Conservation (phyloP, 2,888 invertebrate genomes). For the Abscondita cerata region DNA sequence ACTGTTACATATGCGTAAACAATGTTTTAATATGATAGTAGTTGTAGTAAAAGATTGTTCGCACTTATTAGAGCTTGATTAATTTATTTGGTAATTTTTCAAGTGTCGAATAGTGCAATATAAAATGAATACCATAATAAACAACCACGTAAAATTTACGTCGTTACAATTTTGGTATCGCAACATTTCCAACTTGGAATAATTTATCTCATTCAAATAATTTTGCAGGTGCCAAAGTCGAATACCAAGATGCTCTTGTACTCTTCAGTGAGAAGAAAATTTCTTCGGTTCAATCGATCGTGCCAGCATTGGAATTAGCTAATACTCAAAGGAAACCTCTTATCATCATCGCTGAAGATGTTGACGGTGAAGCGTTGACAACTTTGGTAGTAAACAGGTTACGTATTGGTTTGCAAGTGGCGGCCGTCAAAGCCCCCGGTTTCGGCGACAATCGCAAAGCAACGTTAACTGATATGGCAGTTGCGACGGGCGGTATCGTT, state of each 20-base stretch:
- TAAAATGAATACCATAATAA: slow-evolving; percentile 14
- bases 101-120: slow-evolving; percentile 37
- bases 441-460: slow-evolving; percentile 62
- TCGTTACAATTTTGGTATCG: not conserved
- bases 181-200: not conserved
- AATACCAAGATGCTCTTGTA: slow-evolving; percentile 95
- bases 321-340: slow-evolving; percentile 93
- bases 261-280: slow-evolving; percentile 98
- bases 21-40: no score
- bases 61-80: slow-evolving; percentile 40
- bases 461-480: slow-evolving; percentile 60
- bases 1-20: no score
- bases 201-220: not conserved
- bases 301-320: slow-evolving; percentile 96
- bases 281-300: slow-evolving; percentile 94
- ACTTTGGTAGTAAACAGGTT: slow-evolving; percentile 65
- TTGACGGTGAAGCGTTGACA: slow-evolving; percentile 61
- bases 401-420: slow-evolving; percentile 60
- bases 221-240: slow-evolving; percentile 84
- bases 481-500: slow-evolving; percentile 59
- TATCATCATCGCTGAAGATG: slow-evolving; percentile 73
- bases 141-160: no score
- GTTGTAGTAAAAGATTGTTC: slow-evolving; percentile 2
- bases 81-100: slow-evolving; percentile 24
- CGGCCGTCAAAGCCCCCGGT: slow-evolving; percentile 62